Evolutionary conservation across 2,113 vertebrate species (phyloP).

Genomic region (Okapia johnstoni): DNA sequence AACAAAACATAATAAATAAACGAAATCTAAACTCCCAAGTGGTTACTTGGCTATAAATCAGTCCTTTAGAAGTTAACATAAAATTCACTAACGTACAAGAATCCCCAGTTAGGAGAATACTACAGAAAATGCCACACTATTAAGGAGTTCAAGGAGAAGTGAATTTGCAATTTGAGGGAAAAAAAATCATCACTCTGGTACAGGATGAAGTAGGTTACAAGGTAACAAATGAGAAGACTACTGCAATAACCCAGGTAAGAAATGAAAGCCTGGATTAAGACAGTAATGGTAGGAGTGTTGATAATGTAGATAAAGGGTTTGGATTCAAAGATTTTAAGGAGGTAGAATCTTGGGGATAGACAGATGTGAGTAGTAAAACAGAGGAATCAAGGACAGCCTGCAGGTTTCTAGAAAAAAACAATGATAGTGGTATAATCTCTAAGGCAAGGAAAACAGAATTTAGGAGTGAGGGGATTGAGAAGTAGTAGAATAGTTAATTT

Average conservation of each 20-base stretch:
- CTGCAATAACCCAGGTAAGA: not conserved
- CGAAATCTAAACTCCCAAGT: slow-evolving; percentile 6
- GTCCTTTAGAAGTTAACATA: not conserved
- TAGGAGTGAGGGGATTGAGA: not conserved
- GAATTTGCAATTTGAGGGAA: not conserved
- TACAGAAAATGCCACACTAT: not conserved
- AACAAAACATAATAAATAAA: slow-evolving; percentile 36
- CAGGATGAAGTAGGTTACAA: not conserved
- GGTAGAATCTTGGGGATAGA: not conserved
- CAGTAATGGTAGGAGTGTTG: not conserved
- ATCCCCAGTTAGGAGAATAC: not conserved
- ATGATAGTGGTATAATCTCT: not conserved
- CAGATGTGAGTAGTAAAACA: not conserved
- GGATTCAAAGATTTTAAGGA: not conserved
- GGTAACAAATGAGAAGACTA: not conserved
- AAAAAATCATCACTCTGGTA: not conserved
- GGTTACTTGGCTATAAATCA: not conserved
- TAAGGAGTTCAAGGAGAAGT: not conserved
- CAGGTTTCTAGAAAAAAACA: not conserved
- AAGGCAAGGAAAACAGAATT: not conserved
- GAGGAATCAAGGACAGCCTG: not conserved
- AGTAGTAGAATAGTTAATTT: not conserved
- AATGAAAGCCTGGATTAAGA: not conserved
- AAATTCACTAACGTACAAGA: slow-evolving; percentile 12
- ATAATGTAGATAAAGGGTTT: not conserved